These are phyloP conservation scores for Apamea monoglypha DNA, from an alignment of 2,888 invertebrate species.

Conservation along the genomic window DNA sequence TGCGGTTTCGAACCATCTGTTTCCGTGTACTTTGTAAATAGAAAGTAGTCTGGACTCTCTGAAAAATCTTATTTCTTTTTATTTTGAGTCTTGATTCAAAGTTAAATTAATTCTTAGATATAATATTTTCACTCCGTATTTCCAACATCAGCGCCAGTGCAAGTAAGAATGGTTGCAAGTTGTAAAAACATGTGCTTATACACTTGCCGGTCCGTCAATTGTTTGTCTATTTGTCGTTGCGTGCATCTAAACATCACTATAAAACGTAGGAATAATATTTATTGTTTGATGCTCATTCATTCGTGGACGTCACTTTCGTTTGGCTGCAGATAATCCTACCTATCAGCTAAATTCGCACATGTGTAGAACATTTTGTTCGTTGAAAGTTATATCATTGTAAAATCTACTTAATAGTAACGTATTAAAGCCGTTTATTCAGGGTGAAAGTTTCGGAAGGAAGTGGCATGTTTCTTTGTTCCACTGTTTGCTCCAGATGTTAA, in stretches of 20 bases:
- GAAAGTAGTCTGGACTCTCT: background rate
- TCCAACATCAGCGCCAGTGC: background rate
- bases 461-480: conserved; percentile 37
- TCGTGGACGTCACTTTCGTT: conserved; percentile 42
- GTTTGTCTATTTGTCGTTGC: conserved; percentile 41
- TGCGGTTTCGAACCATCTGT: background rate
- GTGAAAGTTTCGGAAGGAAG: conserved; percentile 27
- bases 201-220: conserved; percentile 35
- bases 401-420: conserved; percentile 16
- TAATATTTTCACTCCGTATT: conserved; percentile 1
- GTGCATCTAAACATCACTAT: conserved; percentile 51
- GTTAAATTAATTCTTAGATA: background rate
- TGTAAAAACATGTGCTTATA: conserved; percentile 40
- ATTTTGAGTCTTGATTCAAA: background rate
- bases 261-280: conserved; percentile 49
- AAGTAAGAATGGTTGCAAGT: conserved; percentile 13
- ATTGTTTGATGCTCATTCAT: conserved; percentile 48
- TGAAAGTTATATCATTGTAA: conserved; percentile 17
- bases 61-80: background rate
- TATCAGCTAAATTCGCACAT: conserved; percentile 31
- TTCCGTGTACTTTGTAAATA: background rate
- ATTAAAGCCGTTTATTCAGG: conserved; percentile 21
- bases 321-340: conserved; percentile 28
- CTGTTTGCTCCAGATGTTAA: conserved; percentile 47
- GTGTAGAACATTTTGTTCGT: conserved; percentile 27